Evolutionary conservation across 2,113 vertebrate species (phyloP).

Genomic region (Phycodurus eques): DNA sequence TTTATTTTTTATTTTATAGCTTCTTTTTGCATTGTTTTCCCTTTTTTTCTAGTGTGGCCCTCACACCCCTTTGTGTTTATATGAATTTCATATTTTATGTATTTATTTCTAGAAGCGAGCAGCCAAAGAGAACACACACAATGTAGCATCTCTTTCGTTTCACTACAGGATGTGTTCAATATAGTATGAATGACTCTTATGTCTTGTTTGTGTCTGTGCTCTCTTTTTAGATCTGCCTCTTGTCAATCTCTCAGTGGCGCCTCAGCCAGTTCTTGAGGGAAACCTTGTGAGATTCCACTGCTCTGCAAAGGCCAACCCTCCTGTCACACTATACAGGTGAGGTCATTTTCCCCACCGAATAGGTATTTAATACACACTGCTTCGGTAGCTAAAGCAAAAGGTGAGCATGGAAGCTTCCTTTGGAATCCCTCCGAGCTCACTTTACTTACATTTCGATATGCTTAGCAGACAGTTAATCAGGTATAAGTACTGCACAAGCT

Average conservation of each 20-base stretch:
- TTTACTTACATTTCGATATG: not conserved
- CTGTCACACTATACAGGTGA: constrained; percentile 94
- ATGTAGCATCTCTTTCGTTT: constrained; percentile 22
- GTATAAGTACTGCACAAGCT: not conserved
- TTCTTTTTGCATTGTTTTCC: not conserved
- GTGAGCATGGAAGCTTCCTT: not conserved
- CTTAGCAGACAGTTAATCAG: not conserved
- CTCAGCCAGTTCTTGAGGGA: constrained; percentile 91
- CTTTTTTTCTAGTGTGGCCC: not conserved
- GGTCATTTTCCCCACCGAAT: constrained; percentile 19
- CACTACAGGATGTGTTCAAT: constrained; percentile 26
- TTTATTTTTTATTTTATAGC: no score
- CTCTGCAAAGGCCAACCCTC: constrained; percentile 95
- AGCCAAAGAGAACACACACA: constrained; percentile 22
- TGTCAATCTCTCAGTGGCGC: constrained; percentile 94
- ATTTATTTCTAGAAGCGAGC: not conserved
- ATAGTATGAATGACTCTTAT: constrained; percentile 13
- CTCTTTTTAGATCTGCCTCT: constrained; percentile 84
- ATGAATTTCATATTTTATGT: not conserved
- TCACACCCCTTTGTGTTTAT: not conserved
- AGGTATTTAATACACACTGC: not conserved
- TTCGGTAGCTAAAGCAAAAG: not conserved
- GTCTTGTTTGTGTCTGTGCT: constrained; percentile 32
- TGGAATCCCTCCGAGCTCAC: not conserved
- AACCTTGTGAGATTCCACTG: constrained; percentile 93